Conservation (phyloP, 1,140 invertebrate genomes). For the Whitmania pigra region DNA sequence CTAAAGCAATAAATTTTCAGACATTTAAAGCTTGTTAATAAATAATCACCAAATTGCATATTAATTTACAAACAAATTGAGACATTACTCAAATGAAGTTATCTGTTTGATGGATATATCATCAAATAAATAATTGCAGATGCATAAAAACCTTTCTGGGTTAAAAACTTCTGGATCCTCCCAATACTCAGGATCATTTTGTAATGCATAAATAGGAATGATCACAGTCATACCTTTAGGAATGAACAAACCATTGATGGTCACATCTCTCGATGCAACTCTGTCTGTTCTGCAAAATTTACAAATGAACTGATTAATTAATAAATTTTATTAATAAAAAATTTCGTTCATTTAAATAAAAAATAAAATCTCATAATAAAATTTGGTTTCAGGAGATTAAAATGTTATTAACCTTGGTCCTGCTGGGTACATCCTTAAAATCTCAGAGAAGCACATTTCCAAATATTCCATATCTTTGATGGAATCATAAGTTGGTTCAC, state of each 20-base stretch:
- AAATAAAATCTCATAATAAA: too few relatives aligned
- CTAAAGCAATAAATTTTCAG: neutral
- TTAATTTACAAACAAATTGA: too few relatives aligned
- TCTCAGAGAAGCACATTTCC: slow-evolving; percentile 38
- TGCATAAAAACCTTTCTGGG: slow-evolving; percentile 34
- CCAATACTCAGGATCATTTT: slow-evolving; percentile 42
- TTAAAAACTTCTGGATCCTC: slow-evolving; percentile 41
- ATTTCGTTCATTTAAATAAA: too few relatives aligned
- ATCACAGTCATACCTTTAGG: slow-evolving; percentile 35
- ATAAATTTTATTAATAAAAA: neutral
- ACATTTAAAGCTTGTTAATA: neutral
- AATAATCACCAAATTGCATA: too few relatives aligned
- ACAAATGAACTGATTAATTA: too few relatives aligned
- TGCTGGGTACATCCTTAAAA: slow-evolving; percentile 36
- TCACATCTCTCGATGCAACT: slow-evolving; percentile 15
- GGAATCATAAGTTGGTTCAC: slow-evolving; percentile 31
- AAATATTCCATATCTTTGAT: slow-evolving; percentile 35
- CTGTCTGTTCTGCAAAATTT: slow-evolving; percentile 2
- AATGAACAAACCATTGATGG: slow-evolving; percentile 28
- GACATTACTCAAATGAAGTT: too few relatives aligned
- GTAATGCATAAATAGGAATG: slow-evolving; percentile 47
- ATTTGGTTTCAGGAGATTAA: too few relatives aligned
- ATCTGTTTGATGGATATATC: too few relatives aligned
- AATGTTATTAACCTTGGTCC: slow-evolving; percentile 27
- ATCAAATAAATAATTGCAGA: too few relatives aligned